phyloP scores from a whole-genome alignment of 2,797 vertebrate species.

The Tragelaphus oryx region DNA sequence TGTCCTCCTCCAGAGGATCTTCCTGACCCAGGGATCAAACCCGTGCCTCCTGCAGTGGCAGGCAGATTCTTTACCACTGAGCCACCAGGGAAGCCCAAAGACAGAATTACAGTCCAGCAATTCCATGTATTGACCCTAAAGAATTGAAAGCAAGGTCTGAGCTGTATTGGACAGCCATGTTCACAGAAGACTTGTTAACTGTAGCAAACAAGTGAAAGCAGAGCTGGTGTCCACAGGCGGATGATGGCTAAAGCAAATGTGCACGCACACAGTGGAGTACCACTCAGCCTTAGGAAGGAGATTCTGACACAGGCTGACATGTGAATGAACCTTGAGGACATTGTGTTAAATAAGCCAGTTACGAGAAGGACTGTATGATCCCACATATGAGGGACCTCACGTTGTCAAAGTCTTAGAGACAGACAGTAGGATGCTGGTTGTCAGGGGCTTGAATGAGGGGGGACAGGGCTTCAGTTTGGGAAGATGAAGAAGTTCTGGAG shows the following conservation, averaged over 20 bases:
- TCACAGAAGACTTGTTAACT: not conserved
- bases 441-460: not conserved
- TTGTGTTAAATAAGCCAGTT: not conserved
- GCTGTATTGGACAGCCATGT: no score
- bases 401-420: not conserved
- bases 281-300: not conserved
- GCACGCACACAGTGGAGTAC: fast-evolving
- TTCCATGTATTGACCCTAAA: not conserved
- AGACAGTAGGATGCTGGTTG: not conserved
- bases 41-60: not conserved
- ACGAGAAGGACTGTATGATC: not conserved
- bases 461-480: not conserved
- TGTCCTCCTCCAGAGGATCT: not conserved
- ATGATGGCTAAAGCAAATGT: not conserved
- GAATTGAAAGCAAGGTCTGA: not conserved
- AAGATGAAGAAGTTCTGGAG: not conserved
- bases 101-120: not conserved
- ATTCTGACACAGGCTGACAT: not conserved
- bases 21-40: not conserved
- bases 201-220: not conserved
- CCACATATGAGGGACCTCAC: not conserved
- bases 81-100: not conserved
- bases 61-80: not conserved
- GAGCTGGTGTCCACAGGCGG: no score
- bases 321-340: not conserved